phyloP scores from a whole-genome alignment of 2,888 invertebrate genomes.

The Drosophila seclusa region DNA sequence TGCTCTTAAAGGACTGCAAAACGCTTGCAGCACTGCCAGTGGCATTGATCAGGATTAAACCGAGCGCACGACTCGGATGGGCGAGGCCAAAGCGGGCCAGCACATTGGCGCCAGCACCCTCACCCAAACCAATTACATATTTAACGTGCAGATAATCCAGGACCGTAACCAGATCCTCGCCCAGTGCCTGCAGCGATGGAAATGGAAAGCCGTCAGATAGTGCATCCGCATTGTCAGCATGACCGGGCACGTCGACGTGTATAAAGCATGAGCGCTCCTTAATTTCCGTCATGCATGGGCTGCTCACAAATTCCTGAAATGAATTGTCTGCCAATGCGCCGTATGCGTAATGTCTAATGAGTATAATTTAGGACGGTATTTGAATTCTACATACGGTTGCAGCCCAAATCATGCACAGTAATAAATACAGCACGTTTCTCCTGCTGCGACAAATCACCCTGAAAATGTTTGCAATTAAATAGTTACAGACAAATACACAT shows the following conservation, averaged over 20 bases:
- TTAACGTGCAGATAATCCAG: slow-evolving; percentile 93
- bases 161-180: slow-evolving; percentile 92
- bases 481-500: no score
- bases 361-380: background rate
- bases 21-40: slow-evolving; percentile 94
- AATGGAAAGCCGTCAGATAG: slow-evolving; percentile 91
- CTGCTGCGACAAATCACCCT: slow-evolving; percentile 93
- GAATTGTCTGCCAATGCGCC: slow-evolving; percentile 88
- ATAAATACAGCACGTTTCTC: slow-evolving; percentile 93
- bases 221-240: slow-evolving; percentile 92
- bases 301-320: slow-evolving; percentile 92
- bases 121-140: slow-evolving; percentile 93
- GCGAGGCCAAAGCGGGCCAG: slow-evolving; percentile 93
- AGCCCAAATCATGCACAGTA: slow-evolving; percentile 95
- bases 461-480: slow-evolving; percentile 67
- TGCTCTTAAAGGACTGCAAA: slow-evolving; percentile 93
- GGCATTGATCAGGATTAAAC: slow-evolving; percentile 93
- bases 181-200: slow-evolving; percentile 92
- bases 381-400: slow-evolving; percentile 88
- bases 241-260: slow-evolving; percentile 94
- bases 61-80: slow-evolving; percentile 91
- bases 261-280: slow-evolving; percentile 94
- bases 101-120: slow-evolving; percentile 95
- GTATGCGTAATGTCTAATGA: slow-evolving; percentile 7
- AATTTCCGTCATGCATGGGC: slow-evolving; percentile 93